phyloP scores from a whole-genome alignment of 2,113 vertebrate genomes.

The Spilogale gracilis region DNA sequence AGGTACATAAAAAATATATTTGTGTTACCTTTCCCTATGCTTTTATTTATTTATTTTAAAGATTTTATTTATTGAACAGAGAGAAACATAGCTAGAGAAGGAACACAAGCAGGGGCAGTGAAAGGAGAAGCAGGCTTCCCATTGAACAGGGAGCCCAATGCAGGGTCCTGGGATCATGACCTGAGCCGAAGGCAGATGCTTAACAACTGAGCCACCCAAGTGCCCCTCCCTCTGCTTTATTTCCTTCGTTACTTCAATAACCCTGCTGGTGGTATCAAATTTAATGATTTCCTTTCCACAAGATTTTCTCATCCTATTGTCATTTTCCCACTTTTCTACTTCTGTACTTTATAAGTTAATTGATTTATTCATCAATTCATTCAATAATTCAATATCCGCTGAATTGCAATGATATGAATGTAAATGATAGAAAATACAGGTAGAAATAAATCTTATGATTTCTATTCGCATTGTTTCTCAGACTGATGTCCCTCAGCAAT shows the following conservation, averaged over 20 bases:
- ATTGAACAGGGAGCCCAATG: too few species aligned
- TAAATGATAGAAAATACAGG: neutral
- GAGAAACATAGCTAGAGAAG: too few species aligned
- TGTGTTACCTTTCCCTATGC: neutral
- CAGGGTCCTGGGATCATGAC: too few species aligned
- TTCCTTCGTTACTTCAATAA: neutral
- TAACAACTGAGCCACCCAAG: too few species aligned
- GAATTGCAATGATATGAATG: neutral
- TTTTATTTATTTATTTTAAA: neutral
- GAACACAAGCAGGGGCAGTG: too few species aligned
- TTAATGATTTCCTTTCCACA: neutral
- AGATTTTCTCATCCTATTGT: neutral
- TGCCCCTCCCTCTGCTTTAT: neutral
- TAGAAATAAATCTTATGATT: neutral
- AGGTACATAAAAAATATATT: conserved; percentile 19
- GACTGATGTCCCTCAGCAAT: neutral
- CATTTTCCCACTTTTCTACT: neutral
- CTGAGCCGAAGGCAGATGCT: too few species aligned
- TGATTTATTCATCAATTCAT: neutral
- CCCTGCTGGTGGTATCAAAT: neutral
- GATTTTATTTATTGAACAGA: too few species aligned
- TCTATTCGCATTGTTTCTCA: neutral
- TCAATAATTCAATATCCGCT: neutral
- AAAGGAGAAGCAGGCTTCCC: too few species aligned
- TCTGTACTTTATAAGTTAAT: neutral